Evolutionary conservation across 2,113 vertebrate genomes (phyloP), one percentile per base, ranked within the genome.

Genomic region (Hypocryptadius cinnamomeus): DNA sequence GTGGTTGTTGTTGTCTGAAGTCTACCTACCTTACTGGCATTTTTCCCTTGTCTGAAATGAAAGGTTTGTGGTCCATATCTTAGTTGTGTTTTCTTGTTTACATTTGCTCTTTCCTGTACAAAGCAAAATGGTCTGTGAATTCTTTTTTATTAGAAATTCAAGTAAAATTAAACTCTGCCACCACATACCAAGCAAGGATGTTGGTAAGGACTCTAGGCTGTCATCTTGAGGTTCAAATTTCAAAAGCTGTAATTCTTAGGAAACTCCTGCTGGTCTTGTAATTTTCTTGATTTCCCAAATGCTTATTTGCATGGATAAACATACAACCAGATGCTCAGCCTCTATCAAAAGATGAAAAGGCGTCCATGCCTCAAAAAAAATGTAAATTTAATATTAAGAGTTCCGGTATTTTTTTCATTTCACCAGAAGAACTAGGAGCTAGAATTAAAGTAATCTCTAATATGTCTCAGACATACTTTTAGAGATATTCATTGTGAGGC

Each of bases 231-330:
- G 18, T 50, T 81, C 19, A 74, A 13, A 63, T 59, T 63, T 63
- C 33, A 39, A 63, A 81, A 89, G 7, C 5, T 78, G 22, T 48
- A 13, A 15, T 66, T 85, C 64, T 65, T 50, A 33, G 20, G 17
- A 48, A 86, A 70, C 5, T 35, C 7, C 6, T 60, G 3, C 56
- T 28, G 4, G 9, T 53, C 48, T 69, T 18, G 2, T 31, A 73
- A 44, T 35, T 44, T 17, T 30, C 4, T 59, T 84, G 27, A 31
- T 39, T 81, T 88, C 30, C 15, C 23, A 71, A 66, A 59, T 48
- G 40, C 10, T 77, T 60, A 15, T 47, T 39, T 56, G 10, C 0
- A 0, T 70, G 5, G 4, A 11, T 61, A 61, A 69, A 86, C 7
- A 53, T 21, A 15, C 4, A 71, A 13, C 51, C 83, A 68, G 48